These are phyloP conservation scores for Pachyseris speciosa DNA, from an alignment of 64 coral and sea anemone genomes.

Conservation along the genomic window DNA sequence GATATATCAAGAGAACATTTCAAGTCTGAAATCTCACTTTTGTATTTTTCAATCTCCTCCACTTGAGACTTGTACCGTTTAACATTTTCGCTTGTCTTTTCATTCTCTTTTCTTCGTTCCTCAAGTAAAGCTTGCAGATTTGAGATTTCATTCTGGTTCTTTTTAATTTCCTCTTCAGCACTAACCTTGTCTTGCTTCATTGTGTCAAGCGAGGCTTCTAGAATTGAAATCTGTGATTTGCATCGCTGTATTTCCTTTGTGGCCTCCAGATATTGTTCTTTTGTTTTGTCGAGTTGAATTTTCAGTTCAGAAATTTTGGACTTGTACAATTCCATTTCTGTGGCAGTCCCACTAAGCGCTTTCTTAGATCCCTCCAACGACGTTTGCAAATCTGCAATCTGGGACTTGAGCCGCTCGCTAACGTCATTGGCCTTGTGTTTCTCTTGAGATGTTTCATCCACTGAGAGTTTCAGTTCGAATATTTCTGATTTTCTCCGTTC, in stretches of 20 bases:
- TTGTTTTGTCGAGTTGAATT: not conserved
- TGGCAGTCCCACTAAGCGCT: not conserved
- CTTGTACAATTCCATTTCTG: not conserved
- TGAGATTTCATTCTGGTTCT: conserved; percentile 13
- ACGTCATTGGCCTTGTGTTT: not conserved
- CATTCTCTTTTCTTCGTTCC: not conserved
- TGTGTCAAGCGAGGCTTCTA: not conserved
- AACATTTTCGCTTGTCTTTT: not conserved
- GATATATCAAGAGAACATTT: not conserved
- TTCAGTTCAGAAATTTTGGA: not conserved
- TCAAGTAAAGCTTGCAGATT: not conserved
- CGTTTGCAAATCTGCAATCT: not conserved
- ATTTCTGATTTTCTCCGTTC: not conserved
- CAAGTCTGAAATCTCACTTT: not conserved
- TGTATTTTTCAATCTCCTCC: not conserved
- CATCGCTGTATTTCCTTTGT: not conserved
- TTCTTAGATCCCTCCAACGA: not conserved
- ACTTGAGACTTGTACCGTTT: not conserved
- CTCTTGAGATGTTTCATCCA: not conserved
- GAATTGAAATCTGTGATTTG: not conserved
- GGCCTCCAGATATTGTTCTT: not conserved
- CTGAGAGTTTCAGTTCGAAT: not conserved
- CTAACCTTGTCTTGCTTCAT: not conserved
- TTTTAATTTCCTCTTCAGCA: not conserved
- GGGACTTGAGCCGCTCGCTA: not conserved